phyloP scores from a whole-genome alignment of 2,888 invertebrate genomes.

The Anoplius nigerrimus region DNA sequence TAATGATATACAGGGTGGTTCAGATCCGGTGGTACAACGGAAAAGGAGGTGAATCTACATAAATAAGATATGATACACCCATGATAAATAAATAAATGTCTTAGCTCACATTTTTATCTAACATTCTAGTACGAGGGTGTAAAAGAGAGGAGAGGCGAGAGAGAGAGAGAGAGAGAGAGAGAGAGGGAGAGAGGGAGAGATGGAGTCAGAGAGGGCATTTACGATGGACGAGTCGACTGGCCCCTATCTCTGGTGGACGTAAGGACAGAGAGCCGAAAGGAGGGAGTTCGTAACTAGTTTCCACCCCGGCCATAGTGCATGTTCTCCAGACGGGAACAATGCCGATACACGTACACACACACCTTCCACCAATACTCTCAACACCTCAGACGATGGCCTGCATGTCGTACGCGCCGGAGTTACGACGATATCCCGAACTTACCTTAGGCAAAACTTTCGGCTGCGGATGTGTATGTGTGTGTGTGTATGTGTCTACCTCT shows the following conservation, averaged over 20 bases:
- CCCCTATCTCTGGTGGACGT: constrained; percentile 39
- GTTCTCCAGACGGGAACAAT: constrained; percentile 52
- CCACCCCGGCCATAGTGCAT: constrained; percentile 44
- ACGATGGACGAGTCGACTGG: constrained; percentile 4
- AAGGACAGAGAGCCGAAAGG: constrained; percentile 44
- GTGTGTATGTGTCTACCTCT: too few relatives aligned
- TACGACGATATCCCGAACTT: constrained; percentile 56
- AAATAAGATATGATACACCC: too few relatives aligned
- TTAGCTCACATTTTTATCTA: too few relatives aligned
- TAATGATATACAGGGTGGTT: too few relatives aligned
- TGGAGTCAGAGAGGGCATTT: too few relatives aligned
- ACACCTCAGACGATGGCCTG: constrained; percentile 17
- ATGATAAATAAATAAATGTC: too few relatives aligned
- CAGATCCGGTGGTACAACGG: too few relatives aligned
- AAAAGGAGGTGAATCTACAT: too few relatives aligned
- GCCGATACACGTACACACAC: constrained; percentile 46
- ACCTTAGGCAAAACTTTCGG: constrained; percentile 47
- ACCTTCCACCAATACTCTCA: constrained; percentile 13
- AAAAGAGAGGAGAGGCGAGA: background rate
- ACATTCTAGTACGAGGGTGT: too few relatives aligned
- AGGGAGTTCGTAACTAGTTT: constrained; percentile 64
- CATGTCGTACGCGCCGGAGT: constrained; percentile 42
- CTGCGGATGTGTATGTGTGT: background rate
- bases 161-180: constrained; percentile 11
- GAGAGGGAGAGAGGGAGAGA: constrained; percentile 6